Evolutionary conservation across 2,888 invertebrate species (phyloP).

Genomic region (Poecilobothrus nobilitatus): DNA sequence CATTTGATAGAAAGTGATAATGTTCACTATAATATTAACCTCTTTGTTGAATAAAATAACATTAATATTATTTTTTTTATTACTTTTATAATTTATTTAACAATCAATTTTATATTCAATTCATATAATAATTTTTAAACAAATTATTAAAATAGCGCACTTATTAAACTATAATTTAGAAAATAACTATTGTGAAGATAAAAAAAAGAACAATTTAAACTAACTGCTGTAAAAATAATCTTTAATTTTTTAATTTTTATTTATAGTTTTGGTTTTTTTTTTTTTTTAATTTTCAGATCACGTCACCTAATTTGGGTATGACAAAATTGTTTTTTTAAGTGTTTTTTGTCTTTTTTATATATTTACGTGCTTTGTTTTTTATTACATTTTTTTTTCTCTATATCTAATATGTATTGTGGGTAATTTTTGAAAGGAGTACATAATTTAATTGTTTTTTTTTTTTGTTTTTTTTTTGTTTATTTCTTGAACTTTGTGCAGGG

Average conservation of each 20-base stretch:
- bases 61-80: no score
- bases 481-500: background rate
- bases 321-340: slow-evolving; percentile 1
- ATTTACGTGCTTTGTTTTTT: background rate
- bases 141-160: background rate
- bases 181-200: background rate
- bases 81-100: no score
- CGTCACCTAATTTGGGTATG: slow-evolving; percentile 8
- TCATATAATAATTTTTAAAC: background rate
- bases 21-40: no score
- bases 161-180: background rate
- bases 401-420: background rate
- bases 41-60: no score
- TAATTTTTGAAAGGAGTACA: background rate
- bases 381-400: background rate
- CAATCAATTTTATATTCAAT: background rate
- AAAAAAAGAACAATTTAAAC: no score
- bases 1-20: no score
- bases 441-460: no score
- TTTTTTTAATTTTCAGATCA: slow-evolving; percentile 8
- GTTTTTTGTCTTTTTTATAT: background rate
- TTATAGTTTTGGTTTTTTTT: no score
- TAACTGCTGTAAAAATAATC: no score
- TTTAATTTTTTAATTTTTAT: no score
- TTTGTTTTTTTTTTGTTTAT: no score